phyloP scores from a whole-genome alignment of 2,797 vertebrate species.

The Cetoscarus ocellatus region DNA sequence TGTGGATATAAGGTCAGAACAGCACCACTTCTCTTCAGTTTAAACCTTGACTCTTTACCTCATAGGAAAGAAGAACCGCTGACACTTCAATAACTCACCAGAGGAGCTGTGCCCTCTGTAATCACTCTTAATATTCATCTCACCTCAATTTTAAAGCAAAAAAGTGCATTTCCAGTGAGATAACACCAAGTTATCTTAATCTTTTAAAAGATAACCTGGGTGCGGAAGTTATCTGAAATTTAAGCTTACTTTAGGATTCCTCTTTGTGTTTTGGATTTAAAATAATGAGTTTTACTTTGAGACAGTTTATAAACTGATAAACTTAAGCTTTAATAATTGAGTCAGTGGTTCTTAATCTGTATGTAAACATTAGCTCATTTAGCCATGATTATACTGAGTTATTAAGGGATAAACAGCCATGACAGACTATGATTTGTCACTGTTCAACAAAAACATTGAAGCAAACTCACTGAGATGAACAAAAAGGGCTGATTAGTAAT shows the following conservation, averaged over 20 bases:
- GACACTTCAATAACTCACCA: conserved; percentile 17
- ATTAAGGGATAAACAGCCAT: conserved; percentile 5
- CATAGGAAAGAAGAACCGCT: conserved; percentile 26
- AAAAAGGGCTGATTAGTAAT: neutral
- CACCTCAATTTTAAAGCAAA: conserved; percentile 43
- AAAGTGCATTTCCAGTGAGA: conserved; percentile 26
- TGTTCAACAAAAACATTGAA: no score
- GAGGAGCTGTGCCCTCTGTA: conserved; percentile 17
- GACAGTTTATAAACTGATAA: neutral
- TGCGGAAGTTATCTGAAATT: neutral
- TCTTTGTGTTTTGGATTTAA: neutral
- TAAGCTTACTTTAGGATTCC: neutral
- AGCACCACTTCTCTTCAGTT: conserved; percentile 23
- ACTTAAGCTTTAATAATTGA: conserved; percentile 3
- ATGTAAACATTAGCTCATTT: conserved; percentile 1
- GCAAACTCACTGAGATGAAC: conserved; percentile 16
- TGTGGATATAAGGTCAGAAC: conserved; percentile 31
- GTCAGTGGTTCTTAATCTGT: conserved; percentile 8
- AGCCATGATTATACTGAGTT: conserved; percentile 1
- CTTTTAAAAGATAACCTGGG: conserved; percentile 8
- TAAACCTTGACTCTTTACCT: conserved; percentile 37
- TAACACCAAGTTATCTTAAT: conserved; percentile 16
- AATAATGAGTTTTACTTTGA: conserved; percentile 6
- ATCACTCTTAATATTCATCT: conserved; percentile 49
- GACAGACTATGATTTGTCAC: no score